Evolutionary conservation across 2,888 invertebrate genomes (phyloP), one percentile per base, ranked within the genome.

Genomic region (Nineta flava): DNA sequence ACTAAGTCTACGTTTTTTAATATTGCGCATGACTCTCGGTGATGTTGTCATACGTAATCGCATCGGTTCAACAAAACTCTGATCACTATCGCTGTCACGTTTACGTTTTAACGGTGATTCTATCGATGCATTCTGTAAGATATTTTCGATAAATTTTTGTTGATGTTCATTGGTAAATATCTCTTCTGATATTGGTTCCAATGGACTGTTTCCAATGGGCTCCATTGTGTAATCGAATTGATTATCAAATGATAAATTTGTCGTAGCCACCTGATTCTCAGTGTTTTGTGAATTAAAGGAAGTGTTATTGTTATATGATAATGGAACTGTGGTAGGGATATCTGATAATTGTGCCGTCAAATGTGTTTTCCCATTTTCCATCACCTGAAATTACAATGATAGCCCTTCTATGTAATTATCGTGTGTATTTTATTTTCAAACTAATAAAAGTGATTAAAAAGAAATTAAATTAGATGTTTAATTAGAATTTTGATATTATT

Each of bases 311-410:
- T 26, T 26, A 26, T 26, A 17, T 35, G 38, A 38, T 38, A 15
- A 38, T 38, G 38, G 15, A 13, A 38, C 9, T 38, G 38, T 13
- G 66, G 51, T 49, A 63, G 61, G 66, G 71, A 60, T 70, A 51
- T 66, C 66, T 57, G 62, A 54, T 70, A 71, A 49, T 47, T 51
- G 52, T 51, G 58, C 55, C 74, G 71, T 72, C 73, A 74, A 74
- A 74, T 73, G 77, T 71, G 74, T 73, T 72, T 77, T 76, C 68
- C 74, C 73, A 69, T 75, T 75, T 70, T 77, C 78, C 76, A 76
- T 74, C 65, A 79, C 78, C 78, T 79, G 77, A 74, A 77, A 77
- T 74, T 72, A 72, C 75, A 67, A 72, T 70, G 72, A 73, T 70
- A 71, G 56, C 60, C 61, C 59, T 50, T 59, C 61, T 60, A 16